Evolutionary conservation across 2,113 vertebrate genomes (phyloP).

Genomic region (Anhinga rufa): DNA sequence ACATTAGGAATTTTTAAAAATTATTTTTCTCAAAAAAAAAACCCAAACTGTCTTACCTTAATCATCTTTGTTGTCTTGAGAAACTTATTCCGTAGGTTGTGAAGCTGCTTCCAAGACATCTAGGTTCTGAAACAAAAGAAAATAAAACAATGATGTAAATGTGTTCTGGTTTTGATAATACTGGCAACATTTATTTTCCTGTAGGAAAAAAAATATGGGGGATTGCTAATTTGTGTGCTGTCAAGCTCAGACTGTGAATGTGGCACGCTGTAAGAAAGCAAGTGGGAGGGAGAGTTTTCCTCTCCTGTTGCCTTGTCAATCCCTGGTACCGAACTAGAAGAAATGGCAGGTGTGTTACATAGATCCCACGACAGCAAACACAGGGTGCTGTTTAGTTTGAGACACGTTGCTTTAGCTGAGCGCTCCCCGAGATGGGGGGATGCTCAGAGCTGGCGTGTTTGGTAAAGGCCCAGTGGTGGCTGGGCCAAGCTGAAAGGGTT

Average conservation of each 20-base stretch:
- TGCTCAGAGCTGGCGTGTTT: not conserved
- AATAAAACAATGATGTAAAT: not conserved
- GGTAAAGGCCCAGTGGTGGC: not conserved
- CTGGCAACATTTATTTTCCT: not conserved
- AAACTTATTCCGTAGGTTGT: not conserved
- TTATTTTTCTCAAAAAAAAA: not conserved
- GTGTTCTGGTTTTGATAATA: not conserved
- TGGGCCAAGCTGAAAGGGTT: not conserved
- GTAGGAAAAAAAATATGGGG: not conserved
- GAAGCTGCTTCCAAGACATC: not conserved
- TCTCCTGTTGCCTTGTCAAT: not conserved
- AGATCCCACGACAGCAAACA: not conserved
- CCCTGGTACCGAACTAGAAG: not conserved
- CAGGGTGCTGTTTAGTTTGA: fast-evolving
- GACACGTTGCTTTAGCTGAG: not conserved
- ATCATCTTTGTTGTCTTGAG: not conserved
- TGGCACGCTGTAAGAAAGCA: not conserved
- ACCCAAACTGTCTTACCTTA: not conserved
- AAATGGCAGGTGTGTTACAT: not conserved
- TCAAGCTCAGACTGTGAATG: not conserved
- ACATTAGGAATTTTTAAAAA: no score
- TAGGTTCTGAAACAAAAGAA: not conserved
- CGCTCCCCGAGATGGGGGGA: not conserved
- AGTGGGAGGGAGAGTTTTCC: not conserved
- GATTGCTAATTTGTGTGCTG: not conserved